Base-by-base conservation (phyloP, 2,888 invertebrate species). In the Ischnus inquisitorius region DNA sequence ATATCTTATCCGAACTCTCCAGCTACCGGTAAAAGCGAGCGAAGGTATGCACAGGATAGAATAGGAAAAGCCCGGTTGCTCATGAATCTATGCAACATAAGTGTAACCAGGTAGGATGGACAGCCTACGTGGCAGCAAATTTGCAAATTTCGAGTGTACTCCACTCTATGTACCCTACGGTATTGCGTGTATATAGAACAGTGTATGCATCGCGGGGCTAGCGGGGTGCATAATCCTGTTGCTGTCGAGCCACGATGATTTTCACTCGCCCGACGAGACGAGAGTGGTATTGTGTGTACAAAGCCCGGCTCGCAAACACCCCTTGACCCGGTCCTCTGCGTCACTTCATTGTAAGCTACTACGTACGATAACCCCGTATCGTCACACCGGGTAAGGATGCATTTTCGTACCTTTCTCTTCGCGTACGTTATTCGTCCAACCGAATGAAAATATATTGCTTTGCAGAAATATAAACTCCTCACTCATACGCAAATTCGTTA, bases 271-370 rank as follows among this genome's bases (percentile, higher is more conserved):
- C 51, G 51, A 16, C 16, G 16, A 74, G 74, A n/a, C 75, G 19
- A 75, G 75, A 79, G 79, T 28, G 57, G 72, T 65, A 79, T 83
- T 71, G 34, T 79, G 75, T 83, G 46, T 67, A 71, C 79, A 83
- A 83, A 76, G 75, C 79, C 60, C 39, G 41, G 57, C 48, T 25
- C 71, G 57, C 74, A 79, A 83, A 83, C 69, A 79, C 83, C 79
- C 75, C 83, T 83, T 83, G 83, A 79, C 83, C 83, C 57, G 69
- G 68, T 64, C 72, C 69, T 74, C 41, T 28, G 41, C 67, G 71
- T 75, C 79, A 48, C 79, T 79, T 71, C 48, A 67, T 69, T 48
- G 54, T 54, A 43, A 62, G 69, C 28, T 68, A 41, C 54, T 48
- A 74, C 68, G 41, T 69, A 48, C 75, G 57, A 51, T 46, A 79